Base-by-base conservation (phyloP, 2,888 invertebrate genomes). In the Rhamphomyia laevipes region DNA sequence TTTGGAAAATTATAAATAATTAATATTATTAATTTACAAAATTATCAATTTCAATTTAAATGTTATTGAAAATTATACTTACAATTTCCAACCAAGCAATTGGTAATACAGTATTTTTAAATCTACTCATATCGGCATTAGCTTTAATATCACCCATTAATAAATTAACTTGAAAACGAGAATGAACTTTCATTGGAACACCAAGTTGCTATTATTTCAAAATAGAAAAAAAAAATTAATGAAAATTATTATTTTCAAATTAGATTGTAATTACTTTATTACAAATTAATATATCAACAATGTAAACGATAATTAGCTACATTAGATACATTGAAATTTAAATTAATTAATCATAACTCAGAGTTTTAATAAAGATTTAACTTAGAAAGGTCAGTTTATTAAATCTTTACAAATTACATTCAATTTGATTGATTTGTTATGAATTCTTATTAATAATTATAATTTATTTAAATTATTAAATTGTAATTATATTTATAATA, bases 81-180 rank as follows among this genome's bases (percentile, higher is more conserved):
- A 82, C 80, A 66, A 86, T 63, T 59, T 86, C 81, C 1, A 81
- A 63, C 86, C 87, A 86, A 47, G 85, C 72, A 13, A 88, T 62
- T 0, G 88, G 88, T 43, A 88, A 45, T 0, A 78, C 75, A 51
- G 80, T 71, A 50, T 79, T 73, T 54, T 82, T 81, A 56, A 86
- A 77, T 0, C 75, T 76, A 17, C 62, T 66, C 30, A 81, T 77
- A 57, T 77, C 73, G 0, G 73, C 67, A 60, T 83, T 84, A 40
- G 77, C 83, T 17, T 67, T 63, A 0, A 80, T 78, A 40, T 74
- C 72, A 16, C 79, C 72, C 56, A 86, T 78, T 0, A 82, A 75
- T 6, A 87, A 67, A 64, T 88, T 88, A 18, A 84, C 77, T 66
- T 88, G 88, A 37, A 86, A 72, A 51, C 80, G 78, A 15, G 82